Percentiles rank a stretch among this genome's conserved stretches.
Conservation (phyloP, 1,140 invertebrate species). For the Drosophila willistoni region DNA sequence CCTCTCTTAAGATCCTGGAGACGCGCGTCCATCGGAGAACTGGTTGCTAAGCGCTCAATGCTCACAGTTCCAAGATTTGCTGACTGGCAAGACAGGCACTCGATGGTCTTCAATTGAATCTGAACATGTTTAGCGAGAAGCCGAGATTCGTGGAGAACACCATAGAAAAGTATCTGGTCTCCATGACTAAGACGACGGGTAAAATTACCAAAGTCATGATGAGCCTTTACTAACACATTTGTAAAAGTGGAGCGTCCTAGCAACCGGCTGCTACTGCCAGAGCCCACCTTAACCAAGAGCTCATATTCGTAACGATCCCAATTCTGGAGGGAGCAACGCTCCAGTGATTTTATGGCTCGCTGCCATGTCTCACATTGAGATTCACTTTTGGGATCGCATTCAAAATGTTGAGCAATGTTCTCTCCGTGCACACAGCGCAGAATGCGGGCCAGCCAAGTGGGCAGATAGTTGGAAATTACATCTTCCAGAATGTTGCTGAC, state of each 20-base stretch:
- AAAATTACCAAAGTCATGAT: constrained; percentile 88
- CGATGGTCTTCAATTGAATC: constrained; percentile 86
- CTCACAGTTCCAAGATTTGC: constrained; percentile 83
- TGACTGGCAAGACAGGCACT: constrained; percentile 87
- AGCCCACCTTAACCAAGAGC: constrained; percentile 88
- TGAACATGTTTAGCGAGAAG: constrained; percentile 52
- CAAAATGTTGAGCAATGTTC: constrained; percentile 85
- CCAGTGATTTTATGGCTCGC: constrained; percentile 84
- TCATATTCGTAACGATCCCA: constrained; percentile 90
- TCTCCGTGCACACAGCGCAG: constrained; percentile 89
- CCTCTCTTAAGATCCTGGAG: constrained; percentile 86
- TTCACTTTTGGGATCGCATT: constrained; percentile 50
- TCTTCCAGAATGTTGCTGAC: constrained; percentile 86
- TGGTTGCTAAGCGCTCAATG: constrained; percentile 81
- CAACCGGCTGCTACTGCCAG: constrained; percentile 83
- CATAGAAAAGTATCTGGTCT: constrained; percentile 90
- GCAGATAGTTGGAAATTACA: constrained; percentile 85
- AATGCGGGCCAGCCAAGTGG: constrained; percentile 84
- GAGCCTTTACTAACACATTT: constrained; percentile 86
- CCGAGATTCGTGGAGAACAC: constrained; percentile 84
- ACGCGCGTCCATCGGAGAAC: constrained; percentile 84
- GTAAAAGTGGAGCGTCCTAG: constrained; percentile 85
- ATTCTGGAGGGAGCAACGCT: constrained; percentile 87
- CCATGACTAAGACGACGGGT: constrained; percentile 86
- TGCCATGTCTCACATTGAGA: constrained; percentile 82